Conservation (phyloP, 2,888 invertebrate species). For the Cacoxenus indagator region DNA sequence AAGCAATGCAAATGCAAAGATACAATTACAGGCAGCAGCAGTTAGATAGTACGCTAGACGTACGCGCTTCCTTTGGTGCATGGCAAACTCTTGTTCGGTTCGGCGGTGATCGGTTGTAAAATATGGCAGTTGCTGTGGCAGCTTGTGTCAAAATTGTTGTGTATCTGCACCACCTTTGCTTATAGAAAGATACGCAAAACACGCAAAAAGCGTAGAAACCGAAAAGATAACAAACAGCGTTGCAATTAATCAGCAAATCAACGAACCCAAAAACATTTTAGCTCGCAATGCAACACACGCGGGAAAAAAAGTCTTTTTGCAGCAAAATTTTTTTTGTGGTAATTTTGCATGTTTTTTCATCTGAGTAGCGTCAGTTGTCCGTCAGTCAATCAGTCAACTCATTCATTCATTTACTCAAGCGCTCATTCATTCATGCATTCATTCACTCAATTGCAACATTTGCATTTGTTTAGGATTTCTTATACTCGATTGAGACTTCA, state of each 20-base stretch:
- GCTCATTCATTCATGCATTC: neutral
- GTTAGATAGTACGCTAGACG: too few species aligned
- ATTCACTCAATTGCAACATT: neutral
- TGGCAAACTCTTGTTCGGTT: neutral
- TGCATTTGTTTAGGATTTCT: neutral
- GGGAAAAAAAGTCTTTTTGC: neutral
- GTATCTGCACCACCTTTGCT: neutral
- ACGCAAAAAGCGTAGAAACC: neutral
- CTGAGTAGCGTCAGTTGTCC: neutral
- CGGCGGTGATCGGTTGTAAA: neutral
- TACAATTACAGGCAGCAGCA: neutral
- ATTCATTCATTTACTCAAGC: neutral
- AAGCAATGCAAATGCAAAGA: neutral
- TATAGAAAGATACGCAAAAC: neutral
- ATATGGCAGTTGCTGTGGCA: neutral
- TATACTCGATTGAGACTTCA: conserved; percentile 12
- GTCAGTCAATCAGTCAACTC: conserved; percentile 1
- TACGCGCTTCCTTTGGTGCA: neutral
- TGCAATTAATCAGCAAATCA: conserved; percentile 19
- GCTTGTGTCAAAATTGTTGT: neutral
- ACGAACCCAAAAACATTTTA: conserved; percentile 12
- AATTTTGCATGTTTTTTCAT: neutral
- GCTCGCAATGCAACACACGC: neutral
- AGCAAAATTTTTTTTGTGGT: too few species aligned
- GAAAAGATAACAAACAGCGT: neutral